A percentile compares a stretch with the other conserved stretches of the same genome.
Conservation (phyloP, 2,888 invertebrate species). For the Phortica magna region DNA sequence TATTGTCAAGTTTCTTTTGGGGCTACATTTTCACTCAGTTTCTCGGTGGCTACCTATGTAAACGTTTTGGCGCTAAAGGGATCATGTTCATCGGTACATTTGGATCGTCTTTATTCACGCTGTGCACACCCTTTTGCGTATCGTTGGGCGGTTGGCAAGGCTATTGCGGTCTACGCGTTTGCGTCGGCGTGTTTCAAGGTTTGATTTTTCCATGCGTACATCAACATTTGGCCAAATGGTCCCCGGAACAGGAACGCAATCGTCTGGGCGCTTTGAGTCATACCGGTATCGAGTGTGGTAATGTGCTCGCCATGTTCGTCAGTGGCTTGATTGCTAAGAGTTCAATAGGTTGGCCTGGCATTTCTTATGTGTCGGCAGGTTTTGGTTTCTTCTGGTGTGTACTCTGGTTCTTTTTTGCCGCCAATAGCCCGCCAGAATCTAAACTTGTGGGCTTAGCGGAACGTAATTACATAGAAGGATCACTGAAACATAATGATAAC, state of each 20-base stretch:
- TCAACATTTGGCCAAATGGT: conserved; percentile 84
- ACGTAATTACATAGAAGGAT: conserved; percentile 80
- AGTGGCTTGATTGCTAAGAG: conserved; percentile 82
- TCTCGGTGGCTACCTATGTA: conserved; percentile 83
- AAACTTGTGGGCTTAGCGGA: conserved; percentile 80
- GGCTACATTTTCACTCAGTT: conserved; percentile 83
- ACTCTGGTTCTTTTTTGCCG: conserved; percentile 80
- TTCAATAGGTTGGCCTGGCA: conserved; percentile 82
- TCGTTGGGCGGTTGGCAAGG: conserved; percentile 81
- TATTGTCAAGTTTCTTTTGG: conserved; percentile 88
- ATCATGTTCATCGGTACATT: conserved; percentile 81
- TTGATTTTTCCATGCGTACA: conserved; percentile 83
- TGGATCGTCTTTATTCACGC: conserved; percentile 82
- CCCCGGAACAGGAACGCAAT: conserved; percentile 82
- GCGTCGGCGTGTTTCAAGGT: conserved; percentile 84
- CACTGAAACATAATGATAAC: conserved; percentile 66
- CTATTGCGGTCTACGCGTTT: conserved; percentile 81
- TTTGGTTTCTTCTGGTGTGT: conserved; percentile 79
- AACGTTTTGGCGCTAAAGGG: conserved; percentile 83
- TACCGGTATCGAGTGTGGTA: conserved; percentile 83
- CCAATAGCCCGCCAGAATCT: conserved; percentile 81
- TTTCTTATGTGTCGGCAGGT: conserved; percentile 82
- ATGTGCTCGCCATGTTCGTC: conserved; percentile 82
- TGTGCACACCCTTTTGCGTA: conserved; percentile 84
- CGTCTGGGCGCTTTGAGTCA: conserved; percentile 80